Evolutionary conservation across 2,888 invertebrate species (phyloP), one percentile per base, ranked within the genome.

Genomic region (Ormyrus labotus): DNA sequence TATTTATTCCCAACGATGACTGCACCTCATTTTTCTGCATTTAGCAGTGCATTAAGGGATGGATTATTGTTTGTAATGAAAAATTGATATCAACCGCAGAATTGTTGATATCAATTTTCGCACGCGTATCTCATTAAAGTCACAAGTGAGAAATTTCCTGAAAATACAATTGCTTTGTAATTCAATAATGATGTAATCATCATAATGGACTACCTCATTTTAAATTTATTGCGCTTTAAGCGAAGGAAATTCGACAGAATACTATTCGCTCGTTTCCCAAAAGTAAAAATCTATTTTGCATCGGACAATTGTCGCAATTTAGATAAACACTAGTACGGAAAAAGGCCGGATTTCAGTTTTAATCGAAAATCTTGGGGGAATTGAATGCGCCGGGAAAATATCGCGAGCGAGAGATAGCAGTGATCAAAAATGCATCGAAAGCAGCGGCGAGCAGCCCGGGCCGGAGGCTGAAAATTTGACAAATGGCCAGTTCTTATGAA

Each of bases 401-500:
- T 34, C 34, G 34, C 34, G 34, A 34, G 34, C 2, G 34, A 1
- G 19, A 19, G 2, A 34, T 34, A 34, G 34, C 34, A 34, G 34
- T 34, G 34, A 34, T 34, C 34, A 34, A 34, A 34, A 34, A 34
- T 34, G 34, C 34, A 34, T 34, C 34, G 34, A 34, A 34, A 34
- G 34, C 34, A 13, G 58, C 13, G 13, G 13, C 9, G 65, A 57
- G 8, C 58, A 60, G 8, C 58, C 11, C 57, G 5, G 9, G n/a
- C 11, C 50, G 34, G 34, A 34, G 34, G 13, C n/a, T 10, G 2
- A 7, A 65, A 67, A 71, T 50, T 61, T 60, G 72, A 72, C 53
- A 72, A 78, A 78, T 61, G 67, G 50, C 61, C 48, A 34, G 6
- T 78, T 58, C 71, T 70, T 69, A 64, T 45, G 45, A 10, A 63